Evolutionary conservation across 2,113 vertebrate species (phyloP), one percentile per base, ranked within the genome.

Genomic region (Actinemys pallida): DNA sequence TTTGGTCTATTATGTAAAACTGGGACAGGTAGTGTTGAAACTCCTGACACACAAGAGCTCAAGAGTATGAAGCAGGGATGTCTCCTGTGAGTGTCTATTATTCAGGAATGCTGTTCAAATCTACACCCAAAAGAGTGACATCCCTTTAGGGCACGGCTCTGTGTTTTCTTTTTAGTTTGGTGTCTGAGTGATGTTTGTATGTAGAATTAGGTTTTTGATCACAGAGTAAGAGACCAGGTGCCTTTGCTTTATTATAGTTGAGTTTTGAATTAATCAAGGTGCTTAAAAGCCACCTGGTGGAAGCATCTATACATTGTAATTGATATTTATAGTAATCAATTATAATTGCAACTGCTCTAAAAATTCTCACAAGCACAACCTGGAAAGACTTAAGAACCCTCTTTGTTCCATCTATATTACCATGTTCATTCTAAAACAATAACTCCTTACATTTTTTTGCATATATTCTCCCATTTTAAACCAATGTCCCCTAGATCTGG

Each of bases 151-250:
- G 84, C 83, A 86, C 54, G 7, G 16, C 0, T 82, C 3, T 29
- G 6, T 47, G 52, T 11, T 9, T 5, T n/a, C 35, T 31, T 79
- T 4, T 2, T 6, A 0, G 22, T 52, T 25, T 22, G 27, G 8
- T 22, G 9, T 20, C 65, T 69, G 65, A 10, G 29, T 69, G 35
- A 13, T 47, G 8, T 16, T 57, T 27, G 7, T 56, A 3, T 12
- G n/a, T 79, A 24, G 85, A 47, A 42, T 76, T 47, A 47, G 3
- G 3, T 89, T 95, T 35, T 87, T 54, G 83, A 81, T 83, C 86
- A 83, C 2, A 29, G 0, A 75, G 20, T 31, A 86, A 87, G 49
- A 90, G 29, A 81, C 0, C 24, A 22, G 84, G 75, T 54, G 85
- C 20, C 8, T 80, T 52, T 62, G 47, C 3, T 29, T 91, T 92